Evolutionary conservation across 2,888 invertebrate species (phyloP).

Genomic region (Nomada lathburiana): DNA sequence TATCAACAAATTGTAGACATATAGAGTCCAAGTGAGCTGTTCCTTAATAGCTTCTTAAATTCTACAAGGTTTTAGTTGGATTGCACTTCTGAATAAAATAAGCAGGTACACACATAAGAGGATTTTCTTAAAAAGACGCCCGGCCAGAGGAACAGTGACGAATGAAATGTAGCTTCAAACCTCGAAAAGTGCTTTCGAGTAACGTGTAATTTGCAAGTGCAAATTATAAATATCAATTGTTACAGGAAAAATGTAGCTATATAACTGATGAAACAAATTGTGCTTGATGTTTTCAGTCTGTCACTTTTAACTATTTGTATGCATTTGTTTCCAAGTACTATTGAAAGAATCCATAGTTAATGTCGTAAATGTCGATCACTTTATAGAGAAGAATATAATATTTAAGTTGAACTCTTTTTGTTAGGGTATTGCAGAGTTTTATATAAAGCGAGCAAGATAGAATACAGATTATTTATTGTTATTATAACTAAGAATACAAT

Average conservation of each 20-base stretch:
- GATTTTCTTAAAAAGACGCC: conserved; percentile 24
- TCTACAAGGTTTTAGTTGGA: neutral
- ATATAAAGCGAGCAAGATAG: too few relatives aligned
- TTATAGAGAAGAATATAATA: too few relatives aligned
- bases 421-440: too few relatives aligned
- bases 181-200: neutral
- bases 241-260: neutral
- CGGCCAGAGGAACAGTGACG: neutral
- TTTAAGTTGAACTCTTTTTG: too few relatives aligned
- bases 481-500: too few relatives aligned
- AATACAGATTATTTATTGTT: too few relatives aligned
- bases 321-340: too few relatives aligned
- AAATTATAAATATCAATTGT: neutral
- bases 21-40: neutral
- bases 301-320: too few relatives aligned
- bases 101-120: conserved; percentile 11
- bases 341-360: too few relatives aligned
- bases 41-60: conserved; percentile 10
- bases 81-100: neutral
- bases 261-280: too few relatives aligned
- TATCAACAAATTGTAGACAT: neutral
- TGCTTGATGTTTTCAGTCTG: too few relatives aligned
- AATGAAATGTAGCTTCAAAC: neutral
- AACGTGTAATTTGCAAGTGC: conserved; percentile 1
- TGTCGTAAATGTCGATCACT: too few relatives aligned